Evolutionary conservation across 2,113 vertebrate genomes (phyloP).

Genomic region (Barbus barbus): DNA sequence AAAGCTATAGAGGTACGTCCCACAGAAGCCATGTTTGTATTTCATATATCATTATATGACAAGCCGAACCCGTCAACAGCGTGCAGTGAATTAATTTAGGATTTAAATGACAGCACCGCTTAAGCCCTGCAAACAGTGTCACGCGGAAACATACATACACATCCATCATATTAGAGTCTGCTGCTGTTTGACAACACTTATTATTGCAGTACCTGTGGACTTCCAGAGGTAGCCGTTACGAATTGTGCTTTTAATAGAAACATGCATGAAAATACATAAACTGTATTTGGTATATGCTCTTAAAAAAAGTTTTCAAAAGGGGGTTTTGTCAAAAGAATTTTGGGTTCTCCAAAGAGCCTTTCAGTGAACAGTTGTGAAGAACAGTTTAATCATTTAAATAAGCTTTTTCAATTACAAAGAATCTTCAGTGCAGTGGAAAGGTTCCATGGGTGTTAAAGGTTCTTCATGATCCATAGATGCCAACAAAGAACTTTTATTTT

Average conservation of each 20-base stretch:
- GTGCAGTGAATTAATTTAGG: neutral
- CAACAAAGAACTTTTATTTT: too few species aligned
- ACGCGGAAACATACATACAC: neutral
- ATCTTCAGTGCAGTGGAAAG: too few species aligned
- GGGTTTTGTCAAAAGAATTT: too few species aligned
- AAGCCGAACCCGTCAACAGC: neutral
- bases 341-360: too few species aligned
- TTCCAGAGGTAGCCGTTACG: neutral
- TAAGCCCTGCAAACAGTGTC: constrained; percentile 5
- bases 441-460: too few species aligned
- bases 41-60: neutral
- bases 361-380: too few species aligned
- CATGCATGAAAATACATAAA: neutral
- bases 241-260: neutral
- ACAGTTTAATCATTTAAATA: too few species aligned
- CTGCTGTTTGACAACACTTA: too few species aligned
- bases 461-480: too few species aligned
- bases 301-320: too few species aligned
- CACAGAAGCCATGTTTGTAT: neutral
- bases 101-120: neutral
- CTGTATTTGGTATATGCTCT: neutral
- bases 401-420: too few species aligned
- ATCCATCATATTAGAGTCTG: neutral
- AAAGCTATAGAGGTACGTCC: constrained; percentile 77
- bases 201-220: neutral